These are phyloP conservation scores for Mastomys natalensis DNA, from an alignment of 2,113 vertebrate species.

Conservation along the genomic window DNA sequence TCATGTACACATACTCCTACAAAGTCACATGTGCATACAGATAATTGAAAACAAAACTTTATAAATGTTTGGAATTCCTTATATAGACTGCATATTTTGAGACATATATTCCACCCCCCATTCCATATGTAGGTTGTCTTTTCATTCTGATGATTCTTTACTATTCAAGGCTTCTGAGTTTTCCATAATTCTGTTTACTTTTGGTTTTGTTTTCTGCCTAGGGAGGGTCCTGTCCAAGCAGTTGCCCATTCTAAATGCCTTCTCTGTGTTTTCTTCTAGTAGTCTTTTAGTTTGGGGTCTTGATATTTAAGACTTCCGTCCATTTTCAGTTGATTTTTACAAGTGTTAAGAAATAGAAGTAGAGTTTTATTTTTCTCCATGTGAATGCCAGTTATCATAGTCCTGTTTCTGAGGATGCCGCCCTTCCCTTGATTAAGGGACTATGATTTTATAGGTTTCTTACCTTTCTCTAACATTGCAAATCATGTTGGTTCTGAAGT, in stretches of 20 bases:
- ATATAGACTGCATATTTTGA: not conserved
- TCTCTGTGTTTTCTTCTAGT: not conserved
- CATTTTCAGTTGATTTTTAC: not conserved
- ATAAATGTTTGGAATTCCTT: not conserved
- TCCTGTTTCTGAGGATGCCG: not conserved
- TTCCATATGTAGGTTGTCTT: not conserved
- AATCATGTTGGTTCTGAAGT: too few relatives aligned
- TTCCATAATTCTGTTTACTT: not conserved
- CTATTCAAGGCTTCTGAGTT: not conserved
- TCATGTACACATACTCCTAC: not conserved
- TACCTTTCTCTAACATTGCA: not conserved
- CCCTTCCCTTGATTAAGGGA: not conserved
- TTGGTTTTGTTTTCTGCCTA: not conserved
- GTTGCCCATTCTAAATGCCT: not conserved
- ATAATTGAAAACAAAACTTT: not conserved
- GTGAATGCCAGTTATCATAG: not conserved
- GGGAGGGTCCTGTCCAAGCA: not conserved
- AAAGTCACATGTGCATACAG: too few relatives aligned
- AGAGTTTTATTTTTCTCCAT: not conserved
- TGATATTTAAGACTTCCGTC: not conserved
- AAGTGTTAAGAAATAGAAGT: not conserved
- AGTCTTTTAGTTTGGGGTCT: not conserved
- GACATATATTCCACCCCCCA: not conserved
- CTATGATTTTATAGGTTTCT: not conserved
- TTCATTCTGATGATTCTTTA: not conserved